A percentile compares a stretch with the other conserved stretches of the same genome.
Conservation (phyloP, 1,140 invertebrate species). For the Periplaneta americana region DNA sequence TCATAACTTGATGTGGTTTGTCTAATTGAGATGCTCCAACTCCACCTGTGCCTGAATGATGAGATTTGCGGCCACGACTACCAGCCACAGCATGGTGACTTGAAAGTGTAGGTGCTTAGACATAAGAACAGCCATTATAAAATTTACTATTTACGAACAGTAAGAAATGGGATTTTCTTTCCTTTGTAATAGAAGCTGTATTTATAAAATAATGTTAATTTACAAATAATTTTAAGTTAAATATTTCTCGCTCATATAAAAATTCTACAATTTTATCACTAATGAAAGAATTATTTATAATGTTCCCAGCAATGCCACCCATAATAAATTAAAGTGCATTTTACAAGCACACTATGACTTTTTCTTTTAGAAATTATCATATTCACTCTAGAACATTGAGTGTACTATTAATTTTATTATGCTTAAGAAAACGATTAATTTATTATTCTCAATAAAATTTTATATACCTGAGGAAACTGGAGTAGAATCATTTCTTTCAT, state of each 20-base stretch:
- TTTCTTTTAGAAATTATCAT: too few species aligned
- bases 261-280: too few species aligned
- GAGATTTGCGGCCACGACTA: neutral
- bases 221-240: too few species aligned
- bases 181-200: too few species aligned
- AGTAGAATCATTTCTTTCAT: neutral
- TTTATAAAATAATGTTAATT: too few species aligned
- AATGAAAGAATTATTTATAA: too few species aligned
- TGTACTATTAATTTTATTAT: too few species aligned
- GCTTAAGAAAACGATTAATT: neutral
- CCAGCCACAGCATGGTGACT: neutral
- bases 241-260: too few species aligned
- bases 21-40: neutral
- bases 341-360: too few species aligned
- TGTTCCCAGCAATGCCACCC: too few species aligned
- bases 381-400: too few species aligned
- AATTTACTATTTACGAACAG: neutral
- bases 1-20: neutral
- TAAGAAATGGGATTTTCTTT: neutral
- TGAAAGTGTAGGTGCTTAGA: neutral
- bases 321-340: too few species aligned
- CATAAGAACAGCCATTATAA: neutral
- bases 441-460: neutral
- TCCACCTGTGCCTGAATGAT: neutral
- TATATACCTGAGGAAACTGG: neutral